Evolutionary conservation across 2,113 vertebrate genomes (phyloP).

Genomic region (Cyprichromis sp.): DNA sequence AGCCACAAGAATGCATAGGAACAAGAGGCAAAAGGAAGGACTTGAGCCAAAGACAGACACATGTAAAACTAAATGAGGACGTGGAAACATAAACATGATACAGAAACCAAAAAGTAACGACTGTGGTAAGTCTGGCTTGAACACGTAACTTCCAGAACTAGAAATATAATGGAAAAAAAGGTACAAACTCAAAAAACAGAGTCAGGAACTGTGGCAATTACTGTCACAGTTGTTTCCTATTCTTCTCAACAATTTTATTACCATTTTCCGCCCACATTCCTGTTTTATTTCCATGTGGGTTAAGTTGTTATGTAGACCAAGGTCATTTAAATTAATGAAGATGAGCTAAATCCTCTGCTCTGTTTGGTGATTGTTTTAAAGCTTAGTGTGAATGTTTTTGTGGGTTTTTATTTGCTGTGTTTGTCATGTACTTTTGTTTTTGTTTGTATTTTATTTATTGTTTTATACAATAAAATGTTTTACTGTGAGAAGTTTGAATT

Average conservation of each 20-base stretch:
- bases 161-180: not conserved
- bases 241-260: not conserved
- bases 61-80: fast-evolving
- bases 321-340: fast-evolving
- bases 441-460: not conserved
- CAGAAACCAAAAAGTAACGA: not conserved
- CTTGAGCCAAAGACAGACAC: fast-evolving
- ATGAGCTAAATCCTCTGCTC: not conserved
- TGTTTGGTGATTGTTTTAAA: not conserved
- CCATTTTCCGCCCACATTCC: fast-evolving
- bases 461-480: not conserved
- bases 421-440: fast-evolving
- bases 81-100: not conserved
- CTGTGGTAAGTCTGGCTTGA: not conserved
- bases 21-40: not conserved
- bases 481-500: not conserved
- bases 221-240: fast-evolving
- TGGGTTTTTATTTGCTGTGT: fast-evolving
- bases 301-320: not conserved
- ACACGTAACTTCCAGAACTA: not conserved
- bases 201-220: fast-evolving
- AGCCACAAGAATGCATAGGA: fast-evolving
- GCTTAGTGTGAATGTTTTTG: not conserved
- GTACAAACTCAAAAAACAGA: not conserved
- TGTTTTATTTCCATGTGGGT: not conserved